Conservation (phyloP, 92 coral and sea anemone genomes). For the Epizoanthus scotinus region DNA sequence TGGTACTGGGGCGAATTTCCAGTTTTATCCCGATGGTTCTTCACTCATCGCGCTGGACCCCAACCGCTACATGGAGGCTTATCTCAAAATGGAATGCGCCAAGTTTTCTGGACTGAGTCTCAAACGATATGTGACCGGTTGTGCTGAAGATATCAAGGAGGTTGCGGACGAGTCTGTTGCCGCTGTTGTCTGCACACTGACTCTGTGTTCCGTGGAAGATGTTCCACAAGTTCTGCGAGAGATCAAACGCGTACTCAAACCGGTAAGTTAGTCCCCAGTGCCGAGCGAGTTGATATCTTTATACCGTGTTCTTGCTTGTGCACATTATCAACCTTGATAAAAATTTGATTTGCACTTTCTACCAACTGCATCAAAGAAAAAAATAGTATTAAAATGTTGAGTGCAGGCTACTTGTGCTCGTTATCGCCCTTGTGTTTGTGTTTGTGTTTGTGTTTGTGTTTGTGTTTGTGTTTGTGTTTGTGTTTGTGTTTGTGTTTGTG, state of each 20-base stretch:
- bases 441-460: too few species aligned
- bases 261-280: constrained; percentile 54
- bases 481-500: too few species aligned
- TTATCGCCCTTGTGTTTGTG: too few species aligned
- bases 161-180: constrained; percentile 75
- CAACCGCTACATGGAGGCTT: constrained; percentile 72
- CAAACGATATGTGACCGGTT: constrained; percentile 60
- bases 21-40: constrained; percentile 71
- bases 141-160: constrained; percentile 77
- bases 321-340: too few species aligned
- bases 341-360: too few species aligned
- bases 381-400: too few species aligned
- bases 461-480: too few species aligned
- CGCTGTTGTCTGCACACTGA: constrained; percentile 79
- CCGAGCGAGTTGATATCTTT: too few species aligned
- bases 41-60: constrained; percentile 81
- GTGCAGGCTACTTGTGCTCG: too few species aligned
- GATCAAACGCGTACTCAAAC: constrained; percentile 84
- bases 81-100: constrained; percentile 55
- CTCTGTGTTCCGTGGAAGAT: constrained; percentile 81
- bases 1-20: constrained; percentile 90
- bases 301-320: too few species aligned
- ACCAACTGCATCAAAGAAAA: too few species aligned
- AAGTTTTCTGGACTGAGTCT: constrained; percentile 51
- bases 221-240: constrained; percentile 64